Percentiles rank a stretch among this genome's conserved stretches.
Evolutionary conservation across 2,113 vertebrate genomes (phyloP).

Genomic region (Mobula birostris): DNA sequence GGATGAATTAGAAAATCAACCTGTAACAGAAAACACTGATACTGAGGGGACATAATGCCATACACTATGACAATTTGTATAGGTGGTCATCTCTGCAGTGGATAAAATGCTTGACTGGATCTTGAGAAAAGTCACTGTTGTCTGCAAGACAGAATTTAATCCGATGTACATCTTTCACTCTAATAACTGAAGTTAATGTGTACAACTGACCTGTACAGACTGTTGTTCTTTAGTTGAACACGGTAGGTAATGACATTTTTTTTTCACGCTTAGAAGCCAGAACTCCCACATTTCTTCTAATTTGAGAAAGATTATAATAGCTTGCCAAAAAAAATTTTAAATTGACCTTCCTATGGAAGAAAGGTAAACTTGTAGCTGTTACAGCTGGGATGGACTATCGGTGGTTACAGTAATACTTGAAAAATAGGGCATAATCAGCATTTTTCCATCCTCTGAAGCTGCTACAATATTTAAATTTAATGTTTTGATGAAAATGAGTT

Average conservation of each 20-base stretch:
- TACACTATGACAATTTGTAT: conserved; percentile 99
- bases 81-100: conserved; percentile 98
- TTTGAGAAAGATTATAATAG: conserved; percentile 63
- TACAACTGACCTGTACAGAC: conserved; percentile 87
- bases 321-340: conserved; percentile 58
- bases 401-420: conserved; percentile 72
- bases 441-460: conserved; percentile 75
- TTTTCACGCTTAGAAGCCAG: conserved; percentile 71
- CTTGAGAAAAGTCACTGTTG: conserved; percentile 73
- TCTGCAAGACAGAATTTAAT: conserved; percentile 74
- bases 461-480: conserved; percentile 75
- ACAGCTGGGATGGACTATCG: conserved; percentile 61
- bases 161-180: conserved; percentile 82
- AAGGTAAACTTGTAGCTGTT: conserved; percentile 76
- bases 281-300: conserved; percentile 70
- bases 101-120: conserved; percentile 89
- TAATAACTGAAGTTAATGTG: conserved; percentile 63
- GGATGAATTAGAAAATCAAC: conserved; percentile 87
- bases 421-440: conserved; percentile 69
- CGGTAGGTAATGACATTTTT: conserved; percentile 80
- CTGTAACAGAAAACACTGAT: conserved; percentile 99
- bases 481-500: conserved; percentile 53
- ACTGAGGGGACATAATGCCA: conserved; percentile 99
- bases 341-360: conserved; percentile 98
- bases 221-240: conserved; percentile 78